A percentile compares a stretch with the other conserved stretches of the same genome.
phyloP scores from a whole-genome alignment of 2,888 invertebrate genomes.

The Scrobipalpa costella region DNA sequence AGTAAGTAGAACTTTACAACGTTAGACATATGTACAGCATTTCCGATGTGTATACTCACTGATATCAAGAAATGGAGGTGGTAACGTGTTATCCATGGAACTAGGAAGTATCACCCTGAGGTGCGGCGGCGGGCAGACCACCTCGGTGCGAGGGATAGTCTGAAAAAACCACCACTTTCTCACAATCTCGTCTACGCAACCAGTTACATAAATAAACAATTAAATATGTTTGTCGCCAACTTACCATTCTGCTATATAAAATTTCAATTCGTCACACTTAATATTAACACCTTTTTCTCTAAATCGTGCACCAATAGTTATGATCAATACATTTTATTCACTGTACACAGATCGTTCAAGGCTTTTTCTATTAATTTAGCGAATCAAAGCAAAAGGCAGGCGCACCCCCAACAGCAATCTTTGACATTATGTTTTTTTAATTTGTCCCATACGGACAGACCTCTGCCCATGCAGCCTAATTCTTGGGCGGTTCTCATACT shows the following conservation, averaged over 20 bases:
- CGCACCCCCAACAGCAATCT: slow-evolving; percentile 41
- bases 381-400: slow-evolving; percentile 42
- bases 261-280: slow-evolving; percentile 26
- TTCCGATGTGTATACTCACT: slow-evolving; percentile 49
- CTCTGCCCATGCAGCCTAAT: too few species aligned
- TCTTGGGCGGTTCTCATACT: background rate
- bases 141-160: slow-evolving; percentile 63
- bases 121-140: slow-evolving; percentile 59
- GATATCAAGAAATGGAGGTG: slow-evolving; percentile 66
- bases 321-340: slow-evolving; percentile 34
- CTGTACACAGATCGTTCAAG: slow-evolving; percentile 55
- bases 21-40: slow-evolving; percentile 22
- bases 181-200: slow-evolving; percentile 50
- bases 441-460: too few species aligned
- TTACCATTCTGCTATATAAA: slow-evolving; percentile 48
- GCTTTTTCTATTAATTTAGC: slow-evolving; percentile 49
- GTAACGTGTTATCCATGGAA: slow-evolving; percentile 56
- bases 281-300: slow-evolving; percentile 34
- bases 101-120: slow-evolving; percentile 69
- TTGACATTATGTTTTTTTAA: background rate
- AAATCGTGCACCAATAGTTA: slow-evolving; percentile 31
- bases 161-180: slow-evolving; percentile 62
- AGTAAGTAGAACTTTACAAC: slow-evolving; percentile 8
- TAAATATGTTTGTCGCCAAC: slow-evolving; percentile 41
- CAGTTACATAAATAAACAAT: slow-evolving; percentile 71